Evolutionary conservation across 1,140 invertebrate species (phyloP), one percentile per base, ranked within the genome.

Genomic region (Macrobrachium nipponense): DNA sequence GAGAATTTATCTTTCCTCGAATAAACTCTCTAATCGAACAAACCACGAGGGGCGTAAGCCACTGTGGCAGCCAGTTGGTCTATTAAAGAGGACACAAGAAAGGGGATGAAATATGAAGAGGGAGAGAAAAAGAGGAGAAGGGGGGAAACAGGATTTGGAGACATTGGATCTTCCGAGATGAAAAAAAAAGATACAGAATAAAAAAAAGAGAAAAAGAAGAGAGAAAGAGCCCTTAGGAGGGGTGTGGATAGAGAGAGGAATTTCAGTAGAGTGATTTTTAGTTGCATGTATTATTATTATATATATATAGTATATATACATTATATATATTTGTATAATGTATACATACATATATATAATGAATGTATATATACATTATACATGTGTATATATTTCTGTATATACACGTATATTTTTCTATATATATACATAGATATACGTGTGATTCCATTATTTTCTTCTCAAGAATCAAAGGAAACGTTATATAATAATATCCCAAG

Each of bases 281-380:
- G 18, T 73, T 73, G 23, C n/a, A 27, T 4, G 7, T 51, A 51
- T 51, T 51, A 73, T 73, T n/a, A n/a, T n/a, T n/a, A n/a, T n/a
- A n/a, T n/a, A n/a, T n/a, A n/a, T n/a, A n/a, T n/a, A n/a, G 20
- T 73, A 73, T 73, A 12, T 73, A 73, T 73, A 11, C 2, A 27
- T 73, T 23, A 73, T 73, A 12, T 73, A 36, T 73, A 11, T 73
- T 4, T 27, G 20, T 27, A 12, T 73, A 8, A 23, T 11, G 23
- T 11, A 11, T 73, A 73, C n/a, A n/a, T n/a, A n/a, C n/a, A n/a
- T n/a, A n/a, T 72, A 72, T n/a, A n/a, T n/a, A n/a, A n/a, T n/a
- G n/a, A n/a, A 73, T 73, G 20, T 73, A 73, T 73, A 12, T 73
- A 73, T 73, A 11, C 2, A 27, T 73, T 23, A 73, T 73, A 12